Base-by-base conservation (phyloP, 64 coral and sea anemone genomes). In the Porites australiensis region DNA sequence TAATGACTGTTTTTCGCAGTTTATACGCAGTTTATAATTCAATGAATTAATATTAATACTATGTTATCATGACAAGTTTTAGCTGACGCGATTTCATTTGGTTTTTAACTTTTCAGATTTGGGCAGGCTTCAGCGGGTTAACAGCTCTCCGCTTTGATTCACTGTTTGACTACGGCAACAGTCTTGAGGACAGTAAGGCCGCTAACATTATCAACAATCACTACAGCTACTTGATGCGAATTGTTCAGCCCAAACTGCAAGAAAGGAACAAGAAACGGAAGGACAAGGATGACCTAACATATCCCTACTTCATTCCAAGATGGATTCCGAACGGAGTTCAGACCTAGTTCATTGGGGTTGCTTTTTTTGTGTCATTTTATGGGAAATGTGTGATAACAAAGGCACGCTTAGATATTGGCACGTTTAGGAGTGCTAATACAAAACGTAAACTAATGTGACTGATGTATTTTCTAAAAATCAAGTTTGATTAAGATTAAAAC, bases 241-340 rank as follows among this genome's bases (percentile, higher is more conserved):
- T 15, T 14, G 37, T 86, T 51, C 88, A 95, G 66, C 93, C 93
- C 43, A 48, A 45, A 1, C 7, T 94, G 47, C 62, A 74, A 52
- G 21, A 45, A 16, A 68, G 12, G 51, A 95, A 91, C 47, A 20
- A 19, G 27, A 19, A 44, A 4, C 85, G 93, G n/a, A n/a, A 91
- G n/a, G 44, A 70, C 7, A n/a, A 80, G 0, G 93, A 82, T 61
- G 60, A 95, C 13, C 75, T 95, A 44, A 65, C 93, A 11, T 95
- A 95, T 69, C 93, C 93, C 3, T 95, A 95, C 54, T 16, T 95
- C 18, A 79, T 87, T 63, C 93, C 93, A 87, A 80, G 82, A 86
- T 95, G 93, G 93, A 11, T 95, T 10, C 63, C 88, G 14, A 95
- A 95, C 58, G 89, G 93, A 8, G n/a, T 91, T 23, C 89, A 95